These are phyloP conservation scores for Myocastor coypus DNA, from an alignment of 2,113 vertebrate species.

Conservation along the genomic window DNA sequence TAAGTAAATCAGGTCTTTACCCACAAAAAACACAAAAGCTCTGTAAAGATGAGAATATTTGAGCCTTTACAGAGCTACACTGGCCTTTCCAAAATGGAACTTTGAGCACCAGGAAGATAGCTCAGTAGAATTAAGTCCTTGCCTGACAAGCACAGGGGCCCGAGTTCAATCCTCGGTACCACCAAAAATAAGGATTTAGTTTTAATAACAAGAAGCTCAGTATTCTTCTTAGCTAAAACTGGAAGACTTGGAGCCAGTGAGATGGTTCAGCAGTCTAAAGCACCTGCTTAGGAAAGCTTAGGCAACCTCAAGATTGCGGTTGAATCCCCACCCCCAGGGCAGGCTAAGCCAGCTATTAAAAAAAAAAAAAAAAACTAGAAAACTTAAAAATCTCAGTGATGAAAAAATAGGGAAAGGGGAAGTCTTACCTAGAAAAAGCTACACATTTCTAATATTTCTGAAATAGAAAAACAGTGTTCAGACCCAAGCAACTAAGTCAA, in stretches of 20 bases:
- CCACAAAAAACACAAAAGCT: constrained; percentile 48
- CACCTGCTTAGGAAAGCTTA: no score
- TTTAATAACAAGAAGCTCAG: constrained; percentile 40
- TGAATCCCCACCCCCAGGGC: no score
- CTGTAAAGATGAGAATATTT: constrained; percentile 54
- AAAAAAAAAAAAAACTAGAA: constrained; percentile 19
- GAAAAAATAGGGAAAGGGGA: neutral
- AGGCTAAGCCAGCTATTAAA: no score
- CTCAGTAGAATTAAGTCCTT: no score
- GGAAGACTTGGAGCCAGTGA: neutral
- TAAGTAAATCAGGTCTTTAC: constrained; percentile 19
- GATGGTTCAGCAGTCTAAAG: no score
- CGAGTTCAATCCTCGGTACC: no score
- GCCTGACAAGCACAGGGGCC: no score
- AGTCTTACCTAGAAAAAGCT: neutral
- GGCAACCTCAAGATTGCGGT: no score
- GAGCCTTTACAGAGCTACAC: neutral
- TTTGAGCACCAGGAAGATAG: neutral
- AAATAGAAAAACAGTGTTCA: neutral
- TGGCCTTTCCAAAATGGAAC: constrained; percentile 8
- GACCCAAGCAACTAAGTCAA: constrained; percentile 31
- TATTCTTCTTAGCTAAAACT: constrained; percentile 57
- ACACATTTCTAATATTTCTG: constrained; percentile 50
- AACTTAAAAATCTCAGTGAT: neutral
- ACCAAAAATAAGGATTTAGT: neutral